phyloP scores from a whole-genome alignment of 53 echinoderm and acorn worm species.

The Crossaster papposus region DNA sequence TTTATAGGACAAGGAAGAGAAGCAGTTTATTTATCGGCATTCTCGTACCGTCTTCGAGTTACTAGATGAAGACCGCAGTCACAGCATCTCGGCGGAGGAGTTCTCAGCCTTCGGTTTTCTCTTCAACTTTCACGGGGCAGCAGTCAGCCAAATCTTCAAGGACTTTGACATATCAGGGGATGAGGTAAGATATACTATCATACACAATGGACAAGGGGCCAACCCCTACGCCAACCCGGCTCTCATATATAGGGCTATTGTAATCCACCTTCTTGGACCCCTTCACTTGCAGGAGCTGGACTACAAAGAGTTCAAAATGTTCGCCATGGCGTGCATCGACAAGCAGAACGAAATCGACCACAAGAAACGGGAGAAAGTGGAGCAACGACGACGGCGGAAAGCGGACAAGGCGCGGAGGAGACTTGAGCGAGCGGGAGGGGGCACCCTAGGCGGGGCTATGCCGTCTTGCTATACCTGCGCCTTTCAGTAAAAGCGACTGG shows the following conservation, averaged over 20 bases:
- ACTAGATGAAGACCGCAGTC: slow-evolving; percentile 92
- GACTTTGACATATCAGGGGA: slow-evolving; percentile 98
- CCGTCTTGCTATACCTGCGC: slow-evolving; percentile 19
- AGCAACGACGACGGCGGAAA: slow-evolving; percentile 58
- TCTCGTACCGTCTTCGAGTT: slow-evolving; percentile 97
- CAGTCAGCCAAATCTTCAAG: slow-evolving; percentile 91
- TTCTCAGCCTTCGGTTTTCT: slow-evolving; percentile 95
- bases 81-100: slow-evolving; percentile 96
- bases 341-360: slow-evolving; percentile 91
- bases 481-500: not conserved
- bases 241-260: too few species aligned
- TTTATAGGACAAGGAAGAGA: slow-evolving; percentile 92
- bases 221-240: too few species aligned
- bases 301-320: slow-evolving; percentile 99
- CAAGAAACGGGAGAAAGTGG: slow-evolving; percentile 78
- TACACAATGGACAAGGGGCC: too few species aligned
- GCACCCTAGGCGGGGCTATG: not conserved
- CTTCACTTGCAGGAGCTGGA: slow-evolving; percentile 84
- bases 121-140: slow-evolving; percentile 96
- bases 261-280: not conserved
- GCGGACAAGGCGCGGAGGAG: slow-evolving; percentile 64
- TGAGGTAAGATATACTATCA: slow-evolving; percentile 67
- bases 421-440: slow-evolving; percentile 17
- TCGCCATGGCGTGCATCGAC: slow-evolving; percentile 99
- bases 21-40: slow-evolving; percentile 98